Conservation (phyloP, 2,888 invertebrate species). For the Macropis europaea region DNA sequence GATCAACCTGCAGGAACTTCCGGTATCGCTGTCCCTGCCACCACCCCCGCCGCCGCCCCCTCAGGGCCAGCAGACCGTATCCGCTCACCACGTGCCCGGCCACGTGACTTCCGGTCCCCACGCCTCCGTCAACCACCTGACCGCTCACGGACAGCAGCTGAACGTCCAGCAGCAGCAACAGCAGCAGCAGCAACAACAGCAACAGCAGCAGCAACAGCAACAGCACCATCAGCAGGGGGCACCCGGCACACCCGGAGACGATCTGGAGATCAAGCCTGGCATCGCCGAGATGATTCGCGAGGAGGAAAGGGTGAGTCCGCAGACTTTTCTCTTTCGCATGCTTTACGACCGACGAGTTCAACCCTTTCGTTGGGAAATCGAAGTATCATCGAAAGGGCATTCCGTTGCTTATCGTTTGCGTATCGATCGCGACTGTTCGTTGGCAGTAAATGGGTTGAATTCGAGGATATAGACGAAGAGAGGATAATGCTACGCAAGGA, state of each 20-base stretch:
- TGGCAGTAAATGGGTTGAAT: too few species aligned
- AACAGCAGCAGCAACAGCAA: conserved; percentile 68
- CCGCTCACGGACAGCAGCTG: conserved; percentile 71
- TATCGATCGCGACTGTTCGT: too few species aligned
- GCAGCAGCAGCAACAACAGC: conserved; percentile 69
- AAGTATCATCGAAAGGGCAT: too few species aligned
- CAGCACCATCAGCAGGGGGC: conserved; percentile 64
- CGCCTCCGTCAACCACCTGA: conserved; percentile 74
- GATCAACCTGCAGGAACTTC: conserved; percentile 78
- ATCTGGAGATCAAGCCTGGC: conserved; percentile 95
- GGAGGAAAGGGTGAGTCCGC: conserved; percentile 97
- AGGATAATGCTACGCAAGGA: too few species aligned
- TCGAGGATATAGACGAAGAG: too few species aligned
- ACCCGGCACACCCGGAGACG: conserved; percentile 81
- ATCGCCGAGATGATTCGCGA: conserved; percentile 98
- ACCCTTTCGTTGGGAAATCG: background rate
- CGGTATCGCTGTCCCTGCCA: conserved; percentile 74
- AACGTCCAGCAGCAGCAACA: conserved; percentile 69
- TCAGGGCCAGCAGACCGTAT: conserved; percentile 72
- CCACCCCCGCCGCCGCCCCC: conserved; percentile 74
- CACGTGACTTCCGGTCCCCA: conserved; percentile 76
- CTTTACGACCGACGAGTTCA: too few species aligned
- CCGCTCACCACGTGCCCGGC: conserved; percentile 76
- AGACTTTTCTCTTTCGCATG: background rate
- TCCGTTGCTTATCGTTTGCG: too few species aligned